phyloP scores from a whole-genome alignment of 92 coral and sea anemone species.

The Epizoanthus fatuus region DNA sequence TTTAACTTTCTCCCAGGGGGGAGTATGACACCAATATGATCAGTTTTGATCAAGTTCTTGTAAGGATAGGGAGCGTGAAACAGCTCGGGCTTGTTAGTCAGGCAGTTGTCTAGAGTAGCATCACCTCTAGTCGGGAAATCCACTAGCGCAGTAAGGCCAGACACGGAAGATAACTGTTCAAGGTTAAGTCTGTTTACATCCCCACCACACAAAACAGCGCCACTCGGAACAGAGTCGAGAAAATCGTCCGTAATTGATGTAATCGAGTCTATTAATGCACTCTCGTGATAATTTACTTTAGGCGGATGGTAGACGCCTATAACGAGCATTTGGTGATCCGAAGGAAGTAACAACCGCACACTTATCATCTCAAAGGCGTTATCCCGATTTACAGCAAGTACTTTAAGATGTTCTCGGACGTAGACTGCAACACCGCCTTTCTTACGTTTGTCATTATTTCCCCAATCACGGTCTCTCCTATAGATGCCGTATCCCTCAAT shows the following conservation, averaged over 20 bases:
- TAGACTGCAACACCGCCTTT: slow-evolving; percentile 38
- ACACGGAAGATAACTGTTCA: slow-evolving; percentile 16
- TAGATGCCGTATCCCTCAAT: slow-evolving; percentile 38
- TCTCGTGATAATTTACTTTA: slow-evolving; percentile 25
- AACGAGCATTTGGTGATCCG: slow-evolving; percentile 32
- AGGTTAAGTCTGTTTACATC: slow-evolving; percentile 52
- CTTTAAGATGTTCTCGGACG: slow-evolving; percentile 45
- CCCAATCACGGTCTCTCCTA: slow-evolving; percentile 59
- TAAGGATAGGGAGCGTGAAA: slow-evolving; percentile 2
- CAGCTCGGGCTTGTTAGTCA: slow-evolving; percentile 45
- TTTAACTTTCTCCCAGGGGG: slow-evolving; percentile 59
- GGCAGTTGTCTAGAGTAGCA: slow-evolving; percentile 47
- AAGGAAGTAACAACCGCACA: slow-evolving; percentile 18
- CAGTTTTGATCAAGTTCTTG: slow-evolving; percentile 36
- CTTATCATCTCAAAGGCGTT: slow-evolving; percentile 31
- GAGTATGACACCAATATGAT: slow-evolving; percentile 42
- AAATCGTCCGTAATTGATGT: slow-evolving; percentile 41
- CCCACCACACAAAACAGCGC: slow-evolving; percentile 55
- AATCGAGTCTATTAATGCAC: slow-evolving; percentile 30
- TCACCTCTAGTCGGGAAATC: slow-evolving; percentile 67
- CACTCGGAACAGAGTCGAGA: slow-evolving; percentile 51
- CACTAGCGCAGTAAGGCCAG: slow-evolving; percentile 35
- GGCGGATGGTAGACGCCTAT: slow-evolving; percentile 47
- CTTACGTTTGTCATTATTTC: slow-evolving; percentile 22
- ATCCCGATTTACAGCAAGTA: slow-evolving; percentile 11